Evolutionary conservation across 2,113 vertebrate species (phyloP), one percentile per base, ranked within the genome.

Genomic region (Cebus imitator): DNA sequence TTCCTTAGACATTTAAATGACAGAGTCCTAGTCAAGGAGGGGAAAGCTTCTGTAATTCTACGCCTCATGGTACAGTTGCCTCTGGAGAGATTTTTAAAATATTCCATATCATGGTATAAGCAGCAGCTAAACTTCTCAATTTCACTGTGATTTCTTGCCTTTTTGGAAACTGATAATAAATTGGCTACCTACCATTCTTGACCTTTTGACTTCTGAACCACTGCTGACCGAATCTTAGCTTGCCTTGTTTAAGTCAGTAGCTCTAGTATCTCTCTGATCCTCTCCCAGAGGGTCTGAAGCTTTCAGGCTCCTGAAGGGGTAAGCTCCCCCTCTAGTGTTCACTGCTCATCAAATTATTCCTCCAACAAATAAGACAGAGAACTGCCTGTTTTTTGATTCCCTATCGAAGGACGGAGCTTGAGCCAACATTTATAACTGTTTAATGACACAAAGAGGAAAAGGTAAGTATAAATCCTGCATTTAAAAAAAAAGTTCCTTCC

Each of bases 281-380:
- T 98, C 96, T 98, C 98, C 98, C 97, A 98, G 97, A 98, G 97
- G 98, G 96, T 94, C 95, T 96, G 76, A 95, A 97, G 98, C 97
- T 98, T 98, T 98, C 93, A 97, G 91, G 98, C 98, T 99, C 97
- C 98, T 98, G 98, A 99, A 99, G 97, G 99, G 99, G 92, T 99
- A 99, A 99, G 99, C 99, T 99, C 99, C 99, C 99, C 99, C 99
- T 99, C 99, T 99, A 99, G 99, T 99, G 99, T 99, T 99, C 99
- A 98, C 94, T 99, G 98, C 97, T 98, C 97, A 98, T 98, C 98
- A 98, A 96, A 97, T 98, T 98, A 98, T 99, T 99, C 97, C 96
- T 98, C 83, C 76, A 97, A 97, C 96, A 97, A 98, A 95, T 95
- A 96, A 96, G 58, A 68, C 81, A 98, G 87, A 98, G 92, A 94